Percentiles rank a stretch among this genome's conserved stretches.
These are phyloP conservation scores for Mirounga angustirostris DNA, from an alignment of 2,113 vertebrate genomes.

Conservation along the genomic window DNA sequence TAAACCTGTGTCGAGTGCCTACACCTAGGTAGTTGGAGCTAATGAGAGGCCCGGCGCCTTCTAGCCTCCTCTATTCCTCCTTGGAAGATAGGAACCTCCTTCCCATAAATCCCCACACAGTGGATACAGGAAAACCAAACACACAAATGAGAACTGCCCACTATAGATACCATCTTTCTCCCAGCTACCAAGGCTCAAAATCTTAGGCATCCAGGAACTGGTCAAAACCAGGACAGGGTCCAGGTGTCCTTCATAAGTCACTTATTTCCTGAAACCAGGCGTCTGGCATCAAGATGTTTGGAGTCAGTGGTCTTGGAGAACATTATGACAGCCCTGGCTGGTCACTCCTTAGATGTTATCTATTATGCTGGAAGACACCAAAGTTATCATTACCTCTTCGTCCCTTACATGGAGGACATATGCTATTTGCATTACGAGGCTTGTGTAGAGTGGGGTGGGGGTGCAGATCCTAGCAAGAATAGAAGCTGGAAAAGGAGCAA, in stretches of 20 bases:
- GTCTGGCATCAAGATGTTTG: not conserved
- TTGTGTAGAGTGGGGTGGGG: not conserved
- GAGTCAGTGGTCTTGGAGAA: not conserved
- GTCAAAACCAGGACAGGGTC: not conserved
- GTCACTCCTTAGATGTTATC: not conserved
- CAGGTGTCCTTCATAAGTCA: not conserved
- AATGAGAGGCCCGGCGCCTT: not conserved
- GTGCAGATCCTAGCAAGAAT: not conserved
- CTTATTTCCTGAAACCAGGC: not conserved
- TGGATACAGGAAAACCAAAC: not conserved
- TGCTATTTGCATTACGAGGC: not conserved
- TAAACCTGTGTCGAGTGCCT: not conserved
- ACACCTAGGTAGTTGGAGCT: not conserved
- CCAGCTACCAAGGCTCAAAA: not conserved
- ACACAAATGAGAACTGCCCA: not conserved
- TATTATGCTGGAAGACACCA: not conserved
- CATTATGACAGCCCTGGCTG: not conserved
- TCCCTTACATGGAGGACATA: not conserved
- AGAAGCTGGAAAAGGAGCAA: not conserved
- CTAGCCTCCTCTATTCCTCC: not conserved
- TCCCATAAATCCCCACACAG: not conserved
- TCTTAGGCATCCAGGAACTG: not conserved
- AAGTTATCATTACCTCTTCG: not conserved
- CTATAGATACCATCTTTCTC: not conserved
- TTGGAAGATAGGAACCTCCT: not conserved